Evolutionary conservation across 2,888 invertebrate species (phyloP).

Genomic region (Amblyteles armatorius): DNA sequence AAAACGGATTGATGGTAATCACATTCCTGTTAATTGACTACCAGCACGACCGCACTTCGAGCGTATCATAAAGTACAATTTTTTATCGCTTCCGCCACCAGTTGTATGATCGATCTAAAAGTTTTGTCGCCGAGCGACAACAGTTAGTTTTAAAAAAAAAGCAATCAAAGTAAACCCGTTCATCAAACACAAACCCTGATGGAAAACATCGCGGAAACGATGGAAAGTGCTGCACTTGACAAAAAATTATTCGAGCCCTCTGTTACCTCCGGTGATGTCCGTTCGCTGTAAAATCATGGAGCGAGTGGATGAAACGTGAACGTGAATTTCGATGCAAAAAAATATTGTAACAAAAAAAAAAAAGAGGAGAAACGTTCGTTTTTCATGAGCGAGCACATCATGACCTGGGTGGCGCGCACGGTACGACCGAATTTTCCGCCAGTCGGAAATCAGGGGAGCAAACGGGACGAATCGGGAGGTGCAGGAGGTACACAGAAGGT

Average conservation of each 20-base stretch:
- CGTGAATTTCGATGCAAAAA: background rate
- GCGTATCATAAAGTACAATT: too few species aligned
- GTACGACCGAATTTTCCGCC: slow-evolving; percentile 37
- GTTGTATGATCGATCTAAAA: too few species aligned
- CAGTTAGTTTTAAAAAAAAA: too few species aligned
- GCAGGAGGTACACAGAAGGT: slow-evolving; percentile 2
- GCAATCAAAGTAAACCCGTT: background rate
- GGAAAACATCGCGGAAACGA: background rate
- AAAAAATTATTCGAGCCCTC: background rate
- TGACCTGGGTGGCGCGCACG: background rate
- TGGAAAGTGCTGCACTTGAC: too few species aligned
- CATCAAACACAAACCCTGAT: background rate
- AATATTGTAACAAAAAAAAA: background rate
- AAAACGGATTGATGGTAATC: too few species aligned
- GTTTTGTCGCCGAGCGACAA: too few species aligned
- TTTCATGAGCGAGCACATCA: background rate
- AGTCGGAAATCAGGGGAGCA: slow-evolving; percentile 45
- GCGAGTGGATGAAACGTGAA: background rate
- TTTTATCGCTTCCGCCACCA: too few species aligned
- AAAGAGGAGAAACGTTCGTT: background rate
- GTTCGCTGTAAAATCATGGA: background rate
- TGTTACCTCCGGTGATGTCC: background rate
- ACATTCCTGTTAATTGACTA: too few species aligned
- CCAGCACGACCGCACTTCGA: too few species aligned
- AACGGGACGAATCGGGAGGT: slow-evolving; percentile 30